These are phyloP conservation scores for Sphaerophoria rueppellii DNA, from an alignment of 2,888 invertebrate genomes.

Conservation along the genomic window DNA sequence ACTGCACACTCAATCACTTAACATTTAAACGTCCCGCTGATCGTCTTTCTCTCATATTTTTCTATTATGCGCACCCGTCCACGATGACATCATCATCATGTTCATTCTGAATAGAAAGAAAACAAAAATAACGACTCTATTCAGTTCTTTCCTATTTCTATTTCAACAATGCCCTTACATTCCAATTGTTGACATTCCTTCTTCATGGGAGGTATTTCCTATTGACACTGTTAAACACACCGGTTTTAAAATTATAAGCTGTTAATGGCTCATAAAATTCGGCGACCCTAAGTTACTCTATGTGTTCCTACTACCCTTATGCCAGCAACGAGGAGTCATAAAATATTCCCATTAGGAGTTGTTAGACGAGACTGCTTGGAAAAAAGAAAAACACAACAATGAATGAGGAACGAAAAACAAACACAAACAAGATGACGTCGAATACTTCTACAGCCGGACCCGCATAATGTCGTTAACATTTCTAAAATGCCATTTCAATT, in stretches of 20 bases:
- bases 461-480: no score
- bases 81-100: no score
- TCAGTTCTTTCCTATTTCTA: neutral
- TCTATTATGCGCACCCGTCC: no score
- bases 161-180: neutral
- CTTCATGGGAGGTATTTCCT: conserved; percentile 57
- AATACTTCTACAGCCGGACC: no score
- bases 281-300: conserved; percentile 33
- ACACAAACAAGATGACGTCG: neutral
- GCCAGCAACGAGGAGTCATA: conserved; percentile 26
- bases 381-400: conserved; percentile 29
- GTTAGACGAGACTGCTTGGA: neutral
- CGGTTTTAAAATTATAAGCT: conserved; percentile 64
- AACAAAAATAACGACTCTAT: neutral
- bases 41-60: no score
- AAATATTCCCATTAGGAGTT: conserved; percentile 18
- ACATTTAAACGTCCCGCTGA: no score
- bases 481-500: no score
- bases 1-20: no score
- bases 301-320: conserved; percentile 58
- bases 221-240: conserved; percentile 35
- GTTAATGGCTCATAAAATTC: conserved; percentile 69
- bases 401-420: conserved; percentile 10
- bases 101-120: neutral
- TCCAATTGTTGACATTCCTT: conserved; percentile 14